Evolutionary conservation across 2,797 vertebrate species (phyloP).

Genomic region (Gambusia yucatana): DNA sequence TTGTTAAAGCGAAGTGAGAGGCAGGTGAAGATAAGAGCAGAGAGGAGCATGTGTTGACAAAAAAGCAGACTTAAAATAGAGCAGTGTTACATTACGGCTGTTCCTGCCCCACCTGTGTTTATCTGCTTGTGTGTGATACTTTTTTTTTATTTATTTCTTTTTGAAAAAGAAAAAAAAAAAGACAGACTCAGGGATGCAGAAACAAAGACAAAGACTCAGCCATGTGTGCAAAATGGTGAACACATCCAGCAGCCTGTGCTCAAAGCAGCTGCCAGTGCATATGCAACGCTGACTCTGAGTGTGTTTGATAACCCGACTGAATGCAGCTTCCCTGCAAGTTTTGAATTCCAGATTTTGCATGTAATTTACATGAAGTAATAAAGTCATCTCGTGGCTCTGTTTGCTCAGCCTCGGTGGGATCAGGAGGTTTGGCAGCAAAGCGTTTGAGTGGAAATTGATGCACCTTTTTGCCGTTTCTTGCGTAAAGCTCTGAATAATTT

Average conservation of each 20-base stretch:
- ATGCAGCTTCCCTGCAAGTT: slow-evolving; percentile 40
- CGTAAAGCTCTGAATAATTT: background rate
- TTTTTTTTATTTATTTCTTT: slow-evolving; percentile 5
- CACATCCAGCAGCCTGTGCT: slow-evolving; percentile 54
- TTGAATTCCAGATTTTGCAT: slow-evolving; percentile 34
- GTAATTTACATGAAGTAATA: slow-evolving; percentile 26
- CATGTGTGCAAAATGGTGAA: slow-evolving; percentile 70
- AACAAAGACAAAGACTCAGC: slow-evolving; percentile 57
- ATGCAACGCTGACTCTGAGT: slow-evolving; percentile 64
- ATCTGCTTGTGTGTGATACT: slow-evolving; percentile 17
- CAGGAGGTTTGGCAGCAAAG: slow-evolving; percentile 27
- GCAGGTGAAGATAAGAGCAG: slow-evolving; percentile 38
- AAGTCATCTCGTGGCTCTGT: slow-evolving; percentile 18
- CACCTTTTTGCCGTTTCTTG: slow-evolving; percentile 16
- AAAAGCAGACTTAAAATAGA: slow-evolving; percentile 65
- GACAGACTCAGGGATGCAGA: slow-evolving; percentile 53
- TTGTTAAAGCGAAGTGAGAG: slow-evolving; percentile 15
- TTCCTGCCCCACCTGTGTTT: slow-evolving; percentile 60
- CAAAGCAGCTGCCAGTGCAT: slow-evolving; percentile 62
- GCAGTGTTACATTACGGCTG: slow-evolving; percentile 58
- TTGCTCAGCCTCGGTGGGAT: slow-evolving; percentile 18
- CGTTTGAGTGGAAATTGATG: slow-evolving; percentile 37
- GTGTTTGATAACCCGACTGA: slow-evolving; percentile 43
- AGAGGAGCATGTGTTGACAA: slow-evolving; percentile 42
- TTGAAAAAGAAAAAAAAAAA: slow-evolving; percentile 15